Percentiles rank a stretch among this genome's conserved stretches.
phyloP scores from a whole-genome alignment of 2,888 invertebrate species.

The Hemicrepidius hirtus region DNA sequence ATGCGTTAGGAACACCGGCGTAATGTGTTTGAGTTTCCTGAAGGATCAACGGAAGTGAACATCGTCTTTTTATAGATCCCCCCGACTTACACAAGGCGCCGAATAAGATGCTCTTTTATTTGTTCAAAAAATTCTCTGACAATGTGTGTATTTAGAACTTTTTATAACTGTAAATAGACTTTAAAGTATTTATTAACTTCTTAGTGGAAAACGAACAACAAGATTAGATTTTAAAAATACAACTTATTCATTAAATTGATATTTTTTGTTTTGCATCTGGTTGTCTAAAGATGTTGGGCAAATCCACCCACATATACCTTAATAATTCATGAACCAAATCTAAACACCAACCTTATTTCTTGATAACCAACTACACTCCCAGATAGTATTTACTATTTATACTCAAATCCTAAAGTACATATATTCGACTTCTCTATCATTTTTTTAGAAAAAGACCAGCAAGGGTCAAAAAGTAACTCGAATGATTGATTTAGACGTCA shows the following conservation, averaged over 20 bases:
- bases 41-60: slow-evolving; percentile 21
- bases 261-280: no score
- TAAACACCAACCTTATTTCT: no score
- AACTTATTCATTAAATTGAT: no score
- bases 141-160: neutral
- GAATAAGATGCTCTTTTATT: slow-evolving; percentile 11
- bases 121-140: slow-evolving; percentile 3
- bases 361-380: no score
- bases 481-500: slow-evolving; percentile 28
- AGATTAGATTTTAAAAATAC: neutral
- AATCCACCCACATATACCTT: no score
- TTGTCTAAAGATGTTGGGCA: no score
- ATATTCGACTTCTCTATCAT: neutral
- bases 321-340: no score
- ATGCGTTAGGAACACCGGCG: slow-evolving; percentile 15
- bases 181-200: neutral
- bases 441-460: neutral
- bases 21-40: slow-evolving; percentile 26
- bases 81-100: slow-evolving; percentile 15
- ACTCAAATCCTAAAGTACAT: no score
- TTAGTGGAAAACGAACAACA: neutral
- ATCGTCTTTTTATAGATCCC: slow-evolving; percentile 19
- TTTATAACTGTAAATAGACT: neutral
- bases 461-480: slow-evolving; percentile 14
- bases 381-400: no score